Percentiles rank a stretch among this genome's conserved stretches.
phyloP scores from a whole-genome alignment of 2,797 vertebrate genomes.

The Loris lydekkerianus region DNA sequence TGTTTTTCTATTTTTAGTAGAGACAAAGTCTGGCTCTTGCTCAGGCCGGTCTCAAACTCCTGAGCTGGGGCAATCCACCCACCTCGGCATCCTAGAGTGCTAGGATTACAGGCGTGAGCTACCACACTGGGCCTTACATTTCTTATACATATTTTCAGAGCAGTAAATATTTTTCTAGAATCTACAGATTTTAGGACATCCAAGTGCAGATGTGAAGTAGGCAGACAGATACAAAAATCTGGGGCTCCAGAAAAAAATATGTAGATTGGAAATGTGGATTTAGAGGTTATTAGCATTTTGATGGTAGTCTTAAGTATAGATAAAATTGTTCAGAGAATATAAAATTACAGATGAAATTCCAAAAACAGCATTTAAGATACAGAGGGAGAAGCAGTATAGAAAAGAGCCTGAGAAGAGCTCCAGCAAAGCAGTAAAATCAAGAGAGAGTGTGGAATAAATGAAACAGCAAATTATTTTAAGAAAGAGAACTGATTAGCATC shows the following conservation, averaged over 20 bases:
- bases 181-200: neutral
- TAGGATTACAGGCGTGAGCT: too few species aligned
- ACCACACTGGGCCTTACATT: neutral
- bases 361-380: neutral
- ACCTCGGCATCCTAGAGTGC: too few species aligned
- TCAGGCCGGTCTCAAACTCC: too few species aligned
- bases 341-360: neutral
- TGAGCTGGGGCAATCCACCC: too few species aligned
- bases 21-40: too few species aligned
- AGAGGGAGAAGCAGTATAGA: neutral
- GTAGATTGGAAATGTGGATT: neutral
- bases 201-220: neutral
- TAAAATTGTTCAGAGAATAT: neutral
- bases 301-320: slow-evolving; percentile 6
- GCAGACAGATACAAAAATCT: neutral
- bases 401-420: slow-evolving; percentile 1
- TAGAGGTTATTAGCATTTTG: slow-evolving; percentile 12
- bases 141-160: slow-evolving; percentile 11
- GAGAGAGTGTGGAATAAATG: neutral
- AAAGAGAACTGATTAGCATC: neutral
- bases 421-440: neutral
- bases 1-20: too few species aligned
- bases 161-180: slow-evolving; percentile 36
- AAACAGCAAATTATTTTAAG: slow-evolving; percentile 9
- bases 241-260: slow-evolving; percentile 9